Evolutionary conservation across 2,113 vertebrate species (phyloP), one percentile per base, ranked within the genome.

Genomic region (Bostrychus sinensis): DNA sequence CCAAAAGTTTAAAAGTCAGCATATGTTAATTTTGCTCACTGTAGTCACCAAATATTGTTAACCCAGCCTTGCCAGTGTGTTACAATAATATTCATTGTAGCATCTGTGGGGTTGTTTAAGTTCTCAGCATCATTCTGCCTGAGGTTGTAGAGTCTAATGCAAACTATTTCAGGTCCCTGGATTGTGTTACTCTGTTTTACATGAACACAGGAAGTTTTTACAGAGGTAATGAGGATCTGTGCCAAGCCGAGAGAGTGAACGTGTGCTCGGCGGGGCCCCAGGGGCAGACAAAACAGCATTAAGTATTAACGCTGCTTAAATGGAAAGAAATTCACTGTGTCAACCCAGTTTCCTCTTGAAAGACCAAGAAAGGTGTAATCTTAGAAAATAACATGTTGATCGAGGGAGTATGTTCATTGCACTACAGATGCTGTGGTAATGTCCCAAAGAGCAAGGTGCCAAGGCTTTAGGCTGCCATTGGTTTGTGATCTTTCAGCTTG

Each of bases 271-370:
- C 13, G 12, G 12, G 64, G 66, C 69, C 77, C 78, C 55, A 28
- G 55, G 72, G 83, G 70, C 74, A 86, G 66, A 88, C 81, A 74
- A 87, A 85, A 84, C 69, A 79, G 65, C 67, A 86, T 88, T 80
- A 86, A 89, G 65, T 83, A 85, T 87, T 86, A 83, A 86, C 62
- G 62, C 55, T 70, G 66, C 64, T 66, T 86, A 77, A 89, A 84
- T 65, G 72, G 65, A 68, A 65, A 66, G 70, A 79, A 80, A 81
- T 70, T 77, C 56, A 62, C 73, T 71, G 58, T 80, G 75, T 85
- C 86, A 85, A 78, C 76, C 51, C 74, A 75, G 80, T 86, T 83
- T 81, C 63, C 83, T 63, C 23, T 36, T 5, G 41, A 70, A 73
- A 57, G 37, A 22, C 19, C 43, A 22, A 10, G 22, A 6, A 46